Conservation (phyloP, 23 tunicate genomes). For the Botrylloides violaceus region DNA sequence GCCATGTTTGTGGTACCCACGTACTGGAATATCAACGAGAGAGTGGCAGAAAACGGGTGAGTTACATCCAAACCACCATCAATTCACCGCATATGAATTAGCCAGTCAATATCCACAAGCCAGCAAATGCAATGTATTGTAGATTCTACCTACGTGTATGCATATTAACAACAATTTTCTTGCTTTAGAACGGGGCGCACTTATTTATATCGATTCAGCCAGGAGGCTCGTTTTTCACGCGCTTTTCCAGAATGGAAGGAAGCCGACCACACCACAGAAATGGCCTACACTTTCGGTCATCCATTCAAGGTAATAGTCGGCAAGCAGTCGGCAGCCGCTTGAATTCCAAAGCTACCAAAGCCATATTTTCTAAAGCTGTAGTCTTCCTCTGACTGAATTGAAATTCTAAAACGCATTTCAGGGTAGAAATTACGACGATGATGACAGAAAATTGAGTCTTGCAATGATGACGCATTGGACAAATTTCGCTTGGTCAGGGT, state of each 20-base stretch:
- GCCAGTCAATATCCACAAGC: neutral
- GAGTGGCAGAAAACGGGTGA: constrained; percentile 4
- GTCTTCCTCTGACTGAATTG: no score
- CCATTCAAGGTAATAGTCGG: neutral
- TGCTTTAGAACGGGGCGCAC: constrained; percentile 26
- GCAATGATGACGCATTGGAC: constrained; percentile 62
- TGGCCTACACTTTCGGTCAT: constrained; percentile 36
- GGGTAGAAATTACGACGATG: constrained; percentile 11
- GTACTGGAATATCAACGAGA: constrained; percentile 24
- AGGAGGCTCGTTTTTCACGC: constrained; percentile 19
- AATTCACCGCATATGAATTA: neutral
- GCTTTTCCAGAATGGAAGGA: constrained; percentile 51
- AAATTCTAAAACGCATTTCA: no score
- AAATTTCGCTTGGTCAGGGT: constrained; percentile 61
- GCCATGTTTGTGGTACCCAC: neutral
- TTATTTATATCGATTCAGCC: constrained; percentile 48
- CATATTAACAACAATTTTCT: no score
- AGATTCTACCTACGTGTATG: no score
- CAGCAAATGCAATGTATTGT: no score
- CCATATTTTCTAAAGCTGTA: no score
- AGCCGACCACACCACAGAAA: constrained; percentile 46
- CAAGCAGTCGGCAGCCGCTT: no score
- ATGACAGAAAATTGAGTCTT: constrained; percentile 15
- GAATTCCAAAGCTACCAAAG: no score
- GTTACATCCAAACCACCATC: no score